phyloP scores from a whole-genome alignment of 2,888 invertebrate species.

The Drosophila colorata region DNA sequence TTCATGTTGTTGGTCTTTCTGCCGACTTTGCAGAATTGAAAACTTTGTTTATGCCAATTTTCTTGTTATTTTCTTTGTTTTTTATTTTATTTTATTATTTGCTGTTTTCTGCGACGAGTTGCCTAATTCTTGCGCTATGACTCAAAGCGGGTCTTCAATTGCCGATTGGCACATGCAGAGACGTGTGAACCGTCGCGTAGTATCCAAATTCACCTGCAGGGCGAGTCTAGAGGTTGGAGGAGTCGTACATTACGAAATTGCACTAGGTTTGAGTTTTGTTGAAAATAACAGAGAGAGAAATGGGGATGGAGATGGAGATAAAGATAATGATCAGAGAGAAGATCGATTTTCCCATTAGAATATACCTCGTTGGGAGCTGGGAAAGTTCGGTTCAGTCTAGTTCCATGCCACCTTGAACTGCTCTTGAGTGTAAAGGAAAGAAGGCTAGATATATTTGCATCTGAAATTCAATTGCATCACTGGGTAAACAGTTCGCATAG shows the following conservation, averaged over 20 bases:
- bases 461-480: neutral
- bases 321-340: too few species aligned
- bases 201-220: slow-evolving; percentile 1
- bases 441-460: slow-evolving; percentile 2
- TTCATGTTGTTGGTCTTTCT: slow-evolving; percentile 40
- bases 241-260: neutral
- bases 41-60: slow-evolving; percentile 49
- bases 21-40: slow-evolving; percentile 62
- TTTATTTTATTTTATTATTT: neutral
- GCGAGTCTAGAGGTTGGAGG: too few species aligned
- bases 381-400: too few species aligned
- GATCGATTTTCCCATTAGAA: too few species aligned
- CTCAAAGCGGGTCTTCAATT: slow-evolving; percentile 23
- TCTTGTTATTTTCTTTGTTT: neutral
- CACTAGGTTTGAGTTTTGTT: too few species aligned
- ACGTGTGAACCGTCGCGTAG: slow-evolving; percentile 32
- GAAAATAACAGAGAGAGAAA: neutral
- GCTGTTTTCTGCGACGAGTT: slow-evolving; percentile 1
- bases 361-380: too few species aligned
- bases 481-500: slow-evolving; percentile 35
- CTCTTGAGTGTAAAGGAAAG: slow-evolving; percentile 37
- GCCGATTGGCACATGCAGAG: slow-evolving; percentile 10
- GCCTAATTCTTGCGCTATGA: slow-evolving; percentile 48
- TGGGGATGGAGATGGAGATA: neutral
- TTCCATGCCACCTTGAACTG: slow-evolving; percentile 48